These are phyloP conservation scores for Forpus xanthops DNA, from an alignment of 2,797 vertebrate species.

Conservation along the genomic window DNA sequence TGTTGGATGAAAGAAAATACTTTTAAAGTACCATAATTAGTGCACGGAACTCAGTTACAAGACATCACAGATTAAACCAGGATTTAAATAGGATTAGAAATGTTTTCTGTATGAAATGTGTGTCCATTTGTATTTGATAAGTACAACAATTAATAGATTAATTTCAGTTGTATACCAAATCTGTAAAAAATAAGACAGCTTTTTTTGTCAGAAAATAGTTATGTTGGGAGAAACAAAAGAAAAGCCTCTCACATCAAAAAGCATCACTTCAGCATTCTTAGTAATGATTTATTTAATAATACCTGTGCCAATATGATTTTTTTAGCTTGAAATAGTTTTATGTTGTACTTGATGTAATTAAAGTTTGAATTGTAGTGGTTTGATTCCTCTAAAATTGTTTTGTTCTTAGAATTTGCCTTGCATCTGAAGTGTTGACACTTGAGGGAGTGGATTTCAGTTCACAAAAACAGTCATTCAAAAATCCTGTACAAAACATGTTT, in stretches of 20 bases:
- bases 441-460: not conserved
- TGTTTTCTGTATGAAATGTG: not conserved
- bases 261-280: not conserved
- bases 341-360: not conserved
- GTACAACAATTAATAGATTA: not conserved
- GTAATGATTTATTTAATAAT: not conserved
- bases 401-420: not conserved
- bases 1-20: not conserved
- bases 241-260: not conserved
- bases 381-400: not conserved
- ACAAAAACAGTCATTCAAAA: slow-evolving; percentile 18
- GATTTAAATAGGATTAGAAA: not conserved
- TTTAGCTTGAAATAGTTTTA: not conserved
- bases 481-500: not conserved
- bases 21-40: not conserved
- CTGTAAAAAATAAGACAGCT: not conserved
- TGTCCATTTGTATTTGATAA: not conserved
- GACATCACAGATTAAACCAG: not conserved
- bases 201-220: not conserved
- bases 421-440: not conserved
- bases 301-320: not conserved
- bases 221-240: not conserved
- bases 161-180: not conserved
- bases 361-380: not conserved
- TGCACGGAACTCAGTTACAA: not conserved